Conservation (phyloP, 2,888 invertebrate species). For the Taenaris catops region DNA sequence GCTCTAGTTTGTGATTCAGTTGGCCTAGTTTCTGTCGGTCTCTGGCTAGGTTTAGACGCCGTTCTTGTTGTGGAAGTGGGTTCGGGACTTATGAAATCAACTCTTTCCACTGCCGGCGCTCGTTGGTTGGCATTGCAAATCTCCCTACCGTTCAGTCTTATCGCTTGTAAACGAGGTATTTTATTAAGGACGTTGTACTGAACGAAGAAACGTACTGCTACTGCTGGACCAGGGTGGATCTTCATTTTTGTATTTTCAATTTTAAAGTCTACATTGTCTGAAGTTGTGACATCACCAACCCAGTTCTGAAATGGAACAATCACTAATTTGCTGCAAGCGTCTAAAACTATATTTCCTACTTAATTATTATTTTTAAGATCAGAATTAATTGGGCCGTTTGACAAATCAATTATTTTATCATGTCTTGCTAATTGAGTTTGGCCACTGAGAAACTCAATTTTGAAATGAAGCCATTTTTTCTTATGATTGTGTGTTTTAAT, state of each 20-base stretch:
- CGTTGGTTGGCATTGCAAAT: conserved; percentile 73
- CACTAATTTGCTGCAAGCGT: background rate
- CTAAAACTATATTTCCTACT: too few relatives aligned
- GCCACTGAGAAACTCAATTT: too few relatives aligned
- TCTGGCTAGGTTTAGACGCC: conserved; percentile 11
- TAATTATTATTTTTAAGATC: too few relatives aligned
- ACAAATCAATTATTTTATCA: too few relatives aligned
- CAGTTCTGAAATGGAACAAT: conserved; percentile 60
- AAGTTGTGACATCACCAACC: conserved; percentile 79
- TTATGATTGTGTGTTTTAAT: too few relatives aligned
- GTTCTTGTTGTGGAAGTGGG: conserved; percentile 11
- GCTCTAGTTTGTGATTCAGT: conserved; percentile 18
- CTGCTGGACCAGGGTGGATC: conserved; percentile 76
- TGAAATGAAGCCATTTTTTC: too few relatives aligned
- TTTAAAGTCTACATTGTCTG: conserved; percentile 79
- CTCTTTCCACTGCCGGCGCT: conserved; percentile 38
- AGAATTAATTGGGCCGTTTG: background rate
- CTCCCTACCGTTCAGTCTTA: conserved; percentile 79
- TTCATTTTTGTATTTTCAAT: conserved; percentile 79
- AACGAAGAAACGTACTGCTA: conserved; percentile 80
- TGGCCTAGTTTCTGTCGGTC: conserved; percentile 15
- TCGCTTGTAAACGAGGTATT: conserved; percentile 66
- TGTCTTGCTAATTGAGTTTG: too few relatives aligned
- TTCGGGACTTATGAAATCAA: conserved; percentile 25
- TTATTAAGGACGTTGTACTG: conserved; percentile 72